Base-by-base conservation (phyloP, 2,797 vertebrate species). In the Bryconaethiops microstoma region DNA sequence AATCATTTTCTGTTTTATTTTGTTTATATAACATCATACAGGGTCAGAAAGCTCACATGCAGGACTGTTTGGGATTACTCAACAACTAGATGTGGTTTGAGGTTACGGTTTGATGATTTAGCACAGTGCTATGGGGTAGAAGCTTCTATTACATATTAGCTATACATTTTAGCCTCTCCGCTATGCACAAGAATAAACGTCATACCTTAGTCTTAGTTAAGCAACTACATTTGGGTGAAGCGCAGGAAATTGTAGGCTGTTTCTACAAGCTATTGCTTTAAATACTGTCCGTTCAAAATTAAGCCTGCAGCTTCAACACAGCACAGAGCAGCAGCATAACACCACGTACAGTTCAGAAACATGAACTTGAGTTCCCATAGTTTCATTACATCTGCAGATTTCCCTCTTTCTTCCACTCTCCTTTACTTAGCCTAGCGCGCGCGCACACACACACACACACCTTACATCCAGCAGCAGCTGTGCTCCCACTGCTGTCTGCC, bases 401-500 rank as follows among this genome's bases (percentile, higher is more conserved):
- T 54, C 45, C 59, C n/a, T 7, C 2, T 13, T 50, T 52, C 70
- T 76, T 63, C 14, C 29, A 39, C 69, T 59, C 35, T 7, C 65
- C 17, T 48, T 19, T 29, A 68, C 39, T 29, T 62, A 62, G n/a
- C 0, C 74, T 42, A 35, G 45, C 14, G 29, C 45, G 16, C 16
- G 14, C 29, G 4, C 35, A 35, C 35, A 35, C 35, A 35, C 35
- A 8, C 12, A 48, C 23, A 57, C 64, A 67, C 79, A 76, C 83
- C 69, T 55, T 60, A 40, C 25, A 45, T 70, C 60, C 40, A 52
- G 72, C 21, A 73, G 62, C 55, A 59, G 45, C 64, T 52, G 62
- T 64, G 55, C 70, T 73, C 70, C 45, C 16, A 70, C 69, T 79
- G 68, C 69, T 45, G 70, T 79, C 67, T 76, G 60, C 42, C 64